Evolutionary conservation across 2,113 vertebrate genomes (phyloP).

Genomic region (Orthonyx spaldingii): DNA sequence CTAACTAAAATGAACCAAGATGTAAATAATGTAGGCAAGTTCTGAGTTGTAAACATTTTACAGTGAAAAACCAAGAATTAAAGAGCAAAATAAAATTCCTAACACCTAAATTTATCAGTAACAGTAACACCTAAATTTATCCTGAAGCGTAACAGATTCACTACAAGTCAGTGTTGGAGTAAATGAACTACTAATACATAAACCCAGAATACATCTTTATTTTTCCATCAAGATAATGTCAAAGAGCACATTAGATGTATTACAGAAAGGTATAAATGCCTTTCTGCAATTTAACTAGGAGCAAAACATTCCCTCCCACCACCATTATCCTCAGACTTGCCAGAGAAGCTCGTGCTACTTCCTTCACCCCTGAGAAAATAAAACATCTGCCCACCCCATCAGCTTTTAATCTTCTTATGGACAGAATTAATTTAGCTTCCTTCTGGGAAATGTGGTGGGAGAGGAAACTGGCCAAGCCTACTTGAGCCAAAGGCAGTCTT

Average conservation of each 20-base stretch:
- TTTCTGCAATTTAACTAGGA: neutral
- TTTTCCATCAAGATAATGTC: neutral
- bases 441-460: neutral
- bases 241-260: neutral
- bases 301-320: neutral
- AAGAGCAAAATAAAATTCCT: neutral
- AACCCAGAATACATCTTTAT: neutral
- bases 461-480: neutral
- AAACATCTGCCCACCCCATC: constrained; percentile 32
- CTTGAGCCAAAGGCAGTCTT: neutral
- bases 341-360: neutral
- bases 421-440: constrained; percentile 24
- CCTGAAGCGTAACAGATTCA: neutral
- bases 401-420: constrained; percentile 11
- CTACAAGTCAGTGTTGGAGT: neutral
- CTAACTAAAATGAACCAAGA: neutral
- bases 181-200: neutral
- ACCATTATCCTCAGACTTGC: neutral
- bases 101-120: neutral
- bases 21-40: neutral
- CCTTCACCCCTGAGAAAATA: constrained; percentile 4
- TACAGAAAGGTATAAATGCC: neutral
- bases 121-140: neutral
- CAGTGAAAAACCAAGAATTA: neutral
- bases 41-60: neutral